Conservation (phyloP, 2,888 invertebrate genomes). For the Arge pagana region DNA sequence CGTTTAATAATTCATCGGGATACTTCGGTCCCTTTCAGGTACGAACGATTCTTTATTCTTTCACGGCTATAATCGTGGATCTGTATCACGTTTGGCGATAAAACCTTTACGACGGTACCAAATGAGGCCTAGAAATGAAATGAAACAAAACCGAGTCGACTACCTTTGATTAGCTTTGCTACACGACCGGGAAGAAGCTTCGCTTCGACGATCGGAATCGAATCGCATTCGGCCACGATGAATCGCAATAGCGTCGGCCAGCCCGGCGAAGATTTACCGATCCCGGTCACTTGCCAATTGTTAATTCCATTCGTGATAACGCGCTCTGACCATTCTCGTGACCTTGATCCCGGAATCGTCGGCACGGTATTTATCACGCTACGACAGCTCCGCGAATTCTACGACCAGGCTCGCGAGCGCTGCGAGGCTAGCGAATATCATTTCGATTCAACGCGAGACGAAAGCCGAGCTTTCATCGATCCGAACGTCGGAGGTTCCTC, state of each 20-base stretch:
- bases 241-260: too few species aligned
- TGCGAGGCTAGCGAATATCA: constrained; percentile 2
- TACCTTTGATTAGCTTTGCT: background rate
- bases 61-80: constrained; percentile 35
- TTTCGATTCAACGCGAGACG: constrained; percentile 6
- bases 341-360: constrained; percentile 18
- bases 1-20: constrained; percentile 50
- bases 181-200: too few species aligned
- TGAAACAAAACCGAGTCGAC: background rate
- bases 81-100: constrained; percentile 27
- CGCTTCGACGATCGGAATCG: too few species aligned
- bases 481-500: too few species aligned
- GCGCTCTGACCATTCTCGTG: constrained; percentile 5
- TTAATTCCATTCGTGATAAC: constrained; percentile 12
- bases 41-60: constrained; percentile 30
- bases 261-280: background rate
- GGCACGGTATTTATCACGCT: constrained; percentile 12
- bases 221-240: too few species aligned
- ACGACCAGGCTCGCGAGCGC: background rate
- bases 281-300: constrained; percentile 1
- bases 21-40: constrained; percentile 27
- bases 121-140: background rate
- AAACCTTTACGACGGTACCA: constrained; percentile 14
- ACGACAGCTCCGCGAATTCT: constrained; percentile 13
- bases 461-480: constrained; percentile 2